Evolutionary conservation across 2,797 vertebrate genomes (phyloP).

Genomic region (Intellagama lesueurii): DNA sequence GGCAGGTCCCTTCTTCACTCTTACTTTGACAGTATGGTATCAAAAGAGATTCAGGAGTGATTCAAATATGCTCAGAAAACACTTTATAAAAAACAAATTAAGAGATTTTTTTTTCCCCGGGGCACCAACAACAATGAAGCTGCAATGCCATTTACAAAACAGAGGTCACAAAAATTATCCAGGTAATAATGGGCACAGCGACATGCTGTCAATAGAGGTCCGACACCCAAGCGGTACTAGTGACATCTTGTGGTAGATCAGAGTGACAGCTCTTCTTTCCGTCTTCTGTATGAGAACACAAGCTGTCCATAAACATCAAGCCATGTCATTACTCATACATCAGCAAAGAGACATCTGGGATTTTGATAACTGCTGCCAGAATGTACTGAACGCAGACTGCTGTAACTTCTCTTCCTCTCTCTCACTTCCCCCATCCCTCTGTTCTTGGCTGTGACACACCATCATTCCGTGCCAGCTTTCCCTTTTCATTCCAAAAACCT

Average conservation of each 20-base stretch:
- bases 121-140: background rate
- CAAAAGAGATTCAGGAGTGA: background rate
- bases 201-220: constrained; percentile 75
- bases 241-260: constrained; percentile 82
- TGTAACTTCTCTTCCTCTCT: constrained; percentile 6
- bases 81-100: background rate
- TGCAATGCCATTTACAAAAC: constrained; percentile 7
- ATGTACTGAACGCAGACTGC: constrained; percentile 28
- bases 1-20: background rate
- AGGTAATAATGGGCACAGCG: constrained; percentile 76
- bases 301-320: constrained; percentile 79
- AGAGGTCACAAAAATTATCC: background rate
- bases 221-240: constrained; percentile 75
- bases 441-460: background rate
- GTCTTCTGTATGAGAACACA: constrained; percentile 76
- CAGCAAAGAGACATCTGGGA: constrained; percentile 65
- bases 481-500: background rate
- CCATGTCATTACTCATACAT: constrained; percentile 77
- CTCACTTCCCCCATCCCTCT: background rate
- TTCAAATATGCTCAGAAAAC: background rate
- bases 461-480: constrained; percentile 9
- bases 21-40: background rate
- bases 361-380: constrained; percentile 62
- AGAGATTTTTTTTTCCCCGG: background rate
- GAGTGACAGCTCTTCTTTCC: constrained; percentile 78